A percentile compares a stretch with the other conserved stretches of the same genome.
Evolutionary conservation across 2,888 invertebrate genomes (phyloP).

Genomic region (Rotaria magnacalcarata): DNA sequence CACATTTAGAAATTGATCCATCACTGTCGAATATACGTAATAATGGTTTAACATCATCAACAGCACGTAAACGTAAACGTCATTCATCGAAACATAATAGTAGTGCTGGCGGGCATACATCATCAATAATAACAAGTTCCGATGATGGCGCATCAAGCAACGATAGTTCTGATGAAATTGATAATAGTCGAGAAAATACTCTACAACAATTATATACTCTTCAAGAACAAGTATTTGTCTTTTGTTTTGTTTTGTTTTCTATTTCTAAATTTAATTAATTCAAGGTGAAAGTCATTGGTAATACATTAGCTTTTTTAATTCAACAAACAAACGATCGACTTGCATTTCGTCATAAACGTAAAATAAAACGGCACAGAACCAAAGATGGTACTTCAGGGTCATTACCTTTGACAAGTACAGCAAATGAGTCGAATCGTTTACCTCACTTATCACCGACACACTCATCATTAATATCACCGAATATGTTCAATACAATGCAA

Average conservation of each 20-base stretch:
- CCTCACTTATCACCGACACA: background rate
- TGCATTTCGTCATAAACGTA: constrained; percentile 1
- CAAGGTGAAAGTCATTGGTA: constrained; percentile 13
- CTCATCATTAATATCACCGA: background rate
- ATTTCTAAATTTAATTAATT: too few species aligned
- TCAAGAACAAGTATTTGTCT: background rate
- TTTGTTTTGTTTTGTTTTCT: background rate
- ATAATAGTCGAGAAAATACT: background rate
- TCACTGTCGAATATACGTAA: background rate
- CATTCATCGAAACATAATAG: constrained; percentile 28
- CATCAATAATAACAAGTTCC: constrained; percentile 24
- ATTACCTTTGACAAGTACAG: background rate
- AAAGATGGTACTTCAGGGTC: background rate
- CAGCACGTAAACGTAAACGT: background rate
- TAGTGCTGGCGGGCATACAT: background rate
- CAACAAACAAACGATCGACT: background rate
- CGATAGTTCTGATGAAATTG: background rate
- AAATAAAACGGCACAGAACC: background rate
- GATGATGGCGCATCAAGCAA: constrained; percentile 3
- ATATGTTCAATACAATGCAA: background rate
- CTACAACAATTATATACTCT: background rate
- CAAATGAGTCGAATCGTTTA: background rate
- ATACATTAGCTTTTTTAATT: constrained; percentile 3
- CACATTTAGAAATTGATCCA: constrained; percentile 6
- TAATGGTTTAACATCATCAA: background rate